Evolutionary conservation across 2,797 vertebrate genomes (phyloP), one percentile per base, ranked within the genome.

Genomic region (Neoniphon sammara): DNA sequence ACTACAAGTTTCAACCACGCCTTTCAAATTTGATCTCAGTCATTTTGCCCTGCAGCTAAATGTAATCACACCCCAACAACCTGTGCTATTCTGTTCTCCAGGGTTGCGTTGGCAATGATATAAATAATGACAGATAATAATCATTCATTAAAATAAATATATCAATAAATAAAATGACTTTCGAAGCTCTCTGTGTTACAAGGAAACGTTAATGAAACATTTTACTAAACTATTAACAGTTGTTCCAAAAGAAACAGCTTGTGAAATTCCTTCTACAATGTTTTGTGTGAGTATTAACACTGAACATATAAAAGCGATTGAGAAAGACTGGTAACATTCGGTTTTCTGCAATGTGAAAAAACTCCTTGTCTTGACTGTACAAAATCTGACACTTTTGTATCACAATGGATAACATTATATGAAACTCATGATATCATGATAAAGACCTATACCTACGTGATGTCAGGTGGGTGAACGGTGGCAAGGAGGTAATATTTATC

Each of bases 131-230:
- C 73, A 87, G 62, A 84, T 55, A 90, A 84, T 85, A 88, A 89
- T 84, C 77, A 90, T 80, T 86, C 76, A 86, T 90, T 78, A 86
- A 36, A 91, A 95, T 94, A 95, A 95, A 94, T 94, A 94, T 82
- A 81, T 88, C 81, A 92, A 94, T 93, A 93, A 95, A 95, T 94
- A 92, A 88, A 87, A 88, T 83, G 86, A 87, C 87, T 77, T 78
- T 75, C 85, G 82, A 86, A 75, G 67, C 64, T 73, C 7, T 75
- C 67, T 55, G 34, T 47, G 70, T 73, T 70, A 44, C 31, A 58
- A 73, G 68, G 71, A 83, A 74, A 84, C 59, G 46, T 76, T 12
- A 25, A 18, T 67, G 77, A 84, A 80, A 75, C 64, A 31, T 64
- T 49, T 30, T 7, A 63, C 50, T 60, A 66, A 78, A 64, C 60